Evolutionary conservation across 1,140 invertebrate species (phyloP).

Genomic region (Drosophila guanche): DNA sequence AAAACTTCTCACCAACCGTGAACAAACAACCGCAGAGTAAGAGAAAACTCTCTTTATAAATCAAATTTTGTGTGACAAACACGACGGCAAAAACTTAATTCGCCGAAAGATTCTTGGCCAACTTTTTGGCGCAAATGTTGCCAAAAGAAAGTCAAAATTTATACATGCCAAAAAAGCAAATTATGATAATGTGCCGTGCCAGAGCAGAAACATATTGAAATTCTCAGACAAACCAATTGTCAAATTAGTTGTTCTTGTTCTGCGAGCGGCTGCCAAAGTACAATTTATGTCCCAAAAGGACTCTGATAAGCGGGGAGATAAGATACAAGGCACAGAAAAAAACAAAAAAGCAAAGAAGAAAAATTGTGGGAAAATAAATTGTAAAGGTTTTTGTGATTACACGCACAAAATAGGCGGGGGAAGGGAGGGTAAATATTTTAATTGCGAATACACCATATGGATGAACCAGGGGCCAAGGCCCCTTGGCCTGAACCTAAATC

Average conservation of each 20-base stretch:
- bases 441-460: slow-evolving; percentile 69
- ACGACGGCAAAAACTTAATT: slow-evolving; percentile 33
- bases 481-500: slow-evolving; percentile 38
- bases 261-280: slow-evolving; percentile 37
- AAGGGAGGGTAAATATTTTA: slow-evolving; percentile 51
- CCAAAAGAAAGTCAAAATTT: slow-evolving; percentile 41
- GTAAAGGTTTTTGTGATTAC: slow-evolving; percentile 26
- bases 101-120: slow-evolving; percentile 39
- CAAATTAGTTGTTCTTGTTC: slow-evolving; percentile 43
- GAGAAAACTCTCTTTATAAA: slow-evolving; percentile 23
- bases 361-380: slow-evolving; percentile 38
- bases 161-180: slow-evolving; percentile 51
- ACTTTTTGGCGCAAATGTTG: slow-evolving; percentile 42
- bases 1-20: not conserved
- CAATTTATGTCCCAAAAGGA: slow-evolving; percentile 34
- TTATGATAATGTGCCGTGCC: slow-evolving; percentile 50
- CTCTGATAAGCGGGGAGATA: slow-evolving; percentile 23
- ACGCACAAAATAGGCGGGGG: not conserved
- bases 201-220: slow-evolving; percentile 63
- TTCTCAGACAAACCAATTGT: slow-evolving; percentile 73
- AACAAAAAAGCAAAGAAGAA: slow-evolving; percentile 14
- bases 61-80: slow-evolving; percentile 31
- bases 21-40: slow-evolving; percentile 7
- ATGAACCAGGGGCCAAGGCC: slow-evolving; percentile 2
- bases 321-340: not conserved